Percentiles rank a stretch among this genome's conserved stretches.
These are phyloP conservation scores for Drosophila lacteicornis DNA, from an alignment of 1,140 invertebrate species.

Conservation along the genomic window DNA sequence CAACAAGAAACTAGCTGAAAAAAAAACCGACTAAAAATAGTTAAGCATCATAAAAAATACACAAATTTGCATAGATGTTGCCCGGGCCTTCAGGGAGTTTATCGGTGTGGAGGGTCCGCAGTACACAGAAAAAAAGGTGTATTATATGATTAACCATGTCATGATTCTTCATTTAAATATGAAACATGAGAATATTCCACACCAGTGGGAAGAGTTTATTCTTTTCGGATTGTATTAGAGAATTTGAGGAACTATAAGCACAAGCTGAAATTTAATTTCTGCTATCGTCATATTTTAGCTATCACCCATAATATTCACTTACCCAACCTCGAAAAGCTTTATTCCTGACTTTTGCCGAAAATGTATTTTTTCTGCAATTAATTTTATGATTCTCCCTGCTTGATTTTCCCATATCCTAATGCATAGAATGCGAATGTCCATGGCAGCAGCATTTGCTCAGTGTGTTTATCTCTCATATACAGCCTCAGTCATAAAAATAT, in stretches of 20 bases:
- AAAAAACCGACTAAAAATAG: constrained; percentile 77
- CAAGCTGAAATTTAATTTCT: background rate
- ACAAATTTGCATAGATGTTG: constrained; percentile 78
- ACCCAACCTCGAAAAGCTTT: background rate
- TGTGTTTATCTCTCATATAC: constrained; percentile 36
- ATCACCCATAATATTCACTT: background rate
- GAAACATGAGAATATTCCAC: background rate
- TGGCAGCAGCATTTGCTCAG: constrained; percentile 11
- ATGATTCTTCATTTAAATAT: constrained; percentile 2
- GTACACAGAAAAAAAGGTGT: constrained; percentile 15
- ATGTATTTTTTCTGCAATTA: background rate
- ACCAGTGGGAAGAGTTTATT: background rate
- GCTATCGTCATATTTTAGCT: background rate
- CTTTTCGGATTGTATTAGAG: too few species aligned
- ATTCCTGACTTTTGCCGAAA: background rate
- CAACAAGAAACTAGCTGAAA: constrained; percentile 59
- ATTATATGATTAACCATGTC: background rate
- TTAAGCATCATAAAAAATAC: constrained; percentile 76
- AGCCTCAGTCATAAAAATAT: constrained; percentile 72
- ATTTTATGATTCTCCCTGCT: constrained; percentile 8
- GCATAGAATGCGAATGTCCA: background rate
- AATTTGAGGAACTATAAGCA: background rate
- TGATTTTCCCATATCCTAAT: constrained; percentile 2
- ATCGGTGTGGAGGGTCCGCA: constrained; percentile 45
- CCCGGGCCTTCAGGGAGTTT: constrained; percentile 55